Conservation (phyloP, 1,140 invertebrate genomes). For the Drosophila pseudoobscura region DNA sequence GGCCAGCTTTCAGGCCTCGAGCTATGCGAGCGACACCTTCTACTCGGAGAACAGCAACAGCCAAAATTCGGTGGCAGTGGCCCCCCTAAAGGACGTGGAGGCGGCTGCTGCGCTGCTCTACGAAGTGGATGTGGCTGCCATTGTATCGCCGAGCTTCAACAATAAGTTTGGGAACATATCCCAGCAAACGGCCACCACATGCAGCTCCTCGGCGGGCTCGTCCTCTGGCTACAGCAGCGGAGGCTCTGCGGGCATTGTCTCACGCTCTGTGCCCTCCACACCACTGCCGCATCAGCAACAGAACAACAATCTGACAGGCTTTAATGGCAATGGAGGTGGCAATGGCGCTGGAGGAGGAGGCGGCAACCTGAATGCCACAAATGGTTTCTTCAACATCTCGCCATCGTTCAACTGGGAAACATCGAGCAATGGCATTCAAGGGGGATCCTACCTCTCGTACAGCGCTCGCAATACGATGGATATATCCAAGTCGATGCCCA, state of each 20-base stretch:
- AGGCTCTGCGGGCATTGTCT: conserved; percentile 73
- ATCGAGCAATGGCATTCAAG: conserved; percentile 21
- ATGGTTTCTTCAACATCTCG: conserved; percentile 71
- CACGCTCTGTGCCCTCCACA: conserved; percentile 87
- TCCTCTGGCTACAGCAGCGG: conserved; percentile 76
- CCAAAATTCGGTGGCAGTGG: conserved; percentile 51
- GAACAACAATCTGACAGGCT: conserved; percentile 15
- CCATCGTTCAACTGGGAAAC: conserved; percentile 62
- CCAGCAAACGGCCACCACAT: conserved; percentile 67
- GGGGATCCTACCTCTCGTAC: conserved; percentile 20
- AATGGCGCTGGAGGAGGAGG: neutral
- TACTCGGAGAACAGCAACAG: conserved; percentile 79
- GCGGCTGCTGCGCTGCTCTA: conserved; percentile 47
- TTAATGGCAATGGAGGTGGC: conserved; percentile 27
- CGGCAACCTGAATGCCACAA: conserved; percentile 23
- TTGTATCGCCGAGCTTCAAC: conserved; percentile 70
- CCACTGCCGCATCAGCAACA: conserved; percentile 84
- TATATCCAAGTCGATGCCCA: conserved; percentile 87
- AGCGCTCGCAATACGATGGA: conserved; percentile 59
- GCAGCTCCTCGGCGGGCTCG: conserved; percentile 75
- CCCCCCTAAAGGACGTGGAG: conserved; percentile 50
- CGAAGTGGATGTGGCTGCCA: conserved; percentile 67
- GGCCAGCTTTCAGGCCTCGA: conserved; percentile 54
- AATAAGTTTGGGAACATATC: conserved; percentile 66
- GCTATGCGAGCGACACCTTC: conserved; percentile 23